These are phyloP conservation scores for Ceratina calcarata DNA, from an alignment of 1,140 invertebrate genomes.

Conservation along the genomic window DNA sequence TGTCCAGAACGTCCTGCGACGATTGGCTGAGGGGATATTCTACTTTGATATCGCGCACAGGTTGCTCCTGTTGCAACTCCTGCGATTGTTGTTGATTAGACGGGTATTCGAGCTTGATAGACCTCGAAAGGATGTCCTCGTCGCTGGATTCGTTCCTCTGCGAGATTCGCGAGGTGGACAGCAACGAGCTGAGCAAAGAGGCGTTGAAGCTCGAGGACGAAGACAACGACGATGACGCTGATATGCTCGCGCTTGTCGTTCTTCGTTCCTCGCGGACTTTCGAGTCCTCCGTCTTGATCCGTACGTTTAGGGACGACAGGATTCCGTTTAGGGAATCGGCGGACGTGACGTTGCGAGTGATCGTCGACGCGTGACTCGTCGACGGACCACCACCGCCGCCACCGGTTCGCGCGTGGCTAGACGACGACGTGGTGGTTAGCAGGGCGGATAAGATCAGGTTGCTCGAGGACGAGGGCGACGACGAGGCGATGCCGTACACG, in stretches of 20 bases:
- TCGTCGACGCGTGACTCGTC: slow-evolving; percentile 30
- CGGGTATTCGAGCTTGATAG: slow-evolving; percentile 61
- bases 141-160: slow-evolving; percentile 35
- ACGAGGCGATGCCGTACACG: slow-evolving; percentile 61
- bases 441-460: slow-evolving; percentile 16
- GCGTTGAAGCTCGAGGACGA: slow-evolving; percentile 61
- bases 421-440: slow-evolving; percentile 19
- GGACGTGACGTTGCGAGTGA: slow-evolving; percentile 7
- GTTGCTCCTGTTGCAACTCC: slow-evolving; percentile 2
- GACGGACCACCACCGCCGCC: slow-evolving; percentile 23
- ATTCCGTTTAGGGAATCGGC: slow-evolving; percentile 71
- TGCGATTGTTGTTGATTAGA: slow-evolving; percentile 30
- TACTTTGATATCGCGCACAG: slow-evolving; percentile 52
- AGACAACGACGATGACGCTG: slow-evolving; percentile 48
- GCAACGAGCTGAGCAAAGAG: slow-evolving; percentile 69
- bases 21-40: slow-evolving; percentile 63
- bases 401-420: slow-evolving; percentile 20
- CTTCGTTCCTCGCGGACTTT: slow-evolving; percentile 46
- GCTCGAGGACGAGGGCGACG: slow-evolving; percentile 19
- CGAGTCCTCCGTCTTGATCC: slow-evolving; percentile 70
- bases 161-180: slow-evolving; percentile 63
- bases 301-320: slow-evolving; percentile 63
- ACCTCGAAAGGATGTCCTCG: slow-evolving; percentile 45
- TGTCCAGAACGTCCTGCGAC: slow-evolving; percentile 63
- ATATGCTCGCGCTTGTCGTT: slow-evolving; percentile 13